Percentiles rank a stretch among this genome's conserved stretches.
Evolutionary conservation across 1,140 invertebrate species (phyloP).

Genomic region (Schlechtendalia chinensis): DNA sequence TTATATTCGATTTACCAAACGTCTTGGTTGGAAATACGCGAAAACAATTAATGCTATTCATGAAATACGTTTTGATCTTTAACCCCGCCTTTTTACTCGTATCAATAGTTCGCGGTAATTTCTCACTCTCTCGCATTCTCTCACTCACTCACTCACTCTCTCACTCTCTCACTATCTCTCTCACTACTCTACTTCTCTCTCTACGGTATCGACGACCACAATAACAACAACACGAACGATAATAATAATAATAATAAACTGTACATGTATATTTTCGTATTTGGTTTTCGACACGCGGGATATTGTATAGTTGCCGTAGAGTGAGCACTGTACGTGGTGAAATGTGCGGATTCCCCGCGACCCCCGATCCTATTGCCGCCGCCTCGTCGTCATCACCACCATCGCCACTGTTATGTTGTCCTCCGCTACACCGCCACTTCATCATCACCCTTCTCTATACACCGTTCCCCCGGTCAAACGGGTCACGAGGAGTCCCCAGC

Average conservation of each 20-base stretch:
- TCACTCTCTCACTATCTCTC: too few species aligned
- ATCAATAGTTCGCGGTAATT: not conserved
- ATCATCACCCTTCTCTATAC: not conserved
- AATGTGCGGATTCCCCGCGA: constrained; percentile 47
- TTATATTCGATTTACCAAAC: too few species aligned
- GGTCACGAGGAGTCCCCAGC: constrained; percentile 49
- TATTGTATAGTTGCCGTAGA: constrained; percentile 36
- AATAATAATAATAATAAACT: constrained; percentile 1
- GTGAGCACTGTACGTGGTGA: constrained; percentile 46
- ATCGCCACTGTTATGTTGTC: not conserved
- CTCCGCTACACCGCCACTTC: not conserved
- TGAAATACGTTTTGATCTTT: not conserved
- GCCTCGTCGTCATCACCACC: not conserved
- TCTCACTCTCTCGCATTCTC: too few species aligned
- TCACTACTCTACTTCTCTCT: too few species aligned
- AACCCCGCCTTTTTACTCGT: not conserved
- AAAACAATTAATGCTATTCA: not conserved
- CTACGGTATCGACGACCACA: not conserved
- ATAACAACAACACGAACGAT: not conserved
- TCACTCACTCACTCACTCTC: too few species aligned
- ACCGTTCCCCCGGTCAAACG: constrained; percentile 46
- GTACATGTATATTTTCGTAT: not conserved
- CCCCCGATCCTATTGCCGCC: not conserved
- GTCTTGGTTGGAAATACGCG: too few species aligned
- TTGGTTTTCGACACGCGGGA: constrained; percentile 1